These are phyloP conservation scores for Oscarella lobularis DNA, from an alignment of 37 sponge, comb jelly and placozoan genomes.

Conservation along the genomic window DNA sequence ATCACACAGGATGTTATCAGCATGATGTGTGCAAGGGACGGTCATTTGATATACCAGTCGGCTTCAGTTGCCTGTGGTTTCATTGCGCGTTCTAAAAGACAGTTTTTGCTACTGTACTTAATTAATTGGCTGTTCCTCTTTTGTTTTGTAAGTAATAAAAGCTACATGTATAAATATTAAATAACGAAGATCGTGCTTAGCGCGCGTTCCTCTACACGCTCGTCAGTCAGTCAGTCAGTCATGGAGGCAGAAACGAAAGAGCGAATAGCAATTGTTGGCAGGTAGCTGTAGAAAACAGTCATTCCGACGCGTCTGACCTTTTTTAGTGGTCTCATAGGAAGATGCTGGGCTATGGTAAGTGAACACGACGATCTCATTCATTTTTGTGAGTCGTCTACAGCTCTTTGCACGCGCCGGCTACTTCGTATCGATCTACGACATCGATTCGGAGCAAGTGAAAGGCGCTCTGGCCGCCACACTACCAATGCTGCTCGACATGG, in stretches of 20 bases:
- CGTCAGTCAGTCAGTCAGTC: neutral
- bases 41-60: too few relatives aligned
- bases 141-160: too few relatives aligned
- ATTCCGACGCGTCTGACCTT: conserved; percentile 2
- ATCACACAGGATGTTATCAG: too few relatives aligned
- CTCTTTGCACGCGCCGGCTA: conserved; percentile 66
- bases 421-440: conserved; percentile 53
- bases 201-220: too few relatives aligned
- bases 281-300: neutral
- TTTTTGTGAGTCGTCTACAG: conserved; percentile 14
- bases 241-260: conserved; percentile 44
- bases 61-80: too few relatives aligned
- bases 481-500: conserved; percentile 36
- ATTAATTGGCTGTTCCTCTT: too few relatives aligned
- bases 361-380: neutral
- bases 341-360: conserved; percentile 68
- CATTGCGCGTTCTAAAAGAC: too few relatives aligned
- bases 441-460: conserved; percentile 38
- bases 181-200: too few relatives aligned
- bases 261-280: neutral
- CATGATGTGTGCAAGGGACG: too few relatives aligned
- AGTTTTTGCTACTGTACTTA: too few relatives aligned
- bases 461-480: conserved; percentile 30
- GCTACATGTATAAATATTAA: too few relatives aligned
- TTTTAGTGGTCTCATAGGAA: conserved; percentile 70